Conservation (phyloP, 2,888 invertebrate species). For the Notocelia uddmanniana region DNA sequence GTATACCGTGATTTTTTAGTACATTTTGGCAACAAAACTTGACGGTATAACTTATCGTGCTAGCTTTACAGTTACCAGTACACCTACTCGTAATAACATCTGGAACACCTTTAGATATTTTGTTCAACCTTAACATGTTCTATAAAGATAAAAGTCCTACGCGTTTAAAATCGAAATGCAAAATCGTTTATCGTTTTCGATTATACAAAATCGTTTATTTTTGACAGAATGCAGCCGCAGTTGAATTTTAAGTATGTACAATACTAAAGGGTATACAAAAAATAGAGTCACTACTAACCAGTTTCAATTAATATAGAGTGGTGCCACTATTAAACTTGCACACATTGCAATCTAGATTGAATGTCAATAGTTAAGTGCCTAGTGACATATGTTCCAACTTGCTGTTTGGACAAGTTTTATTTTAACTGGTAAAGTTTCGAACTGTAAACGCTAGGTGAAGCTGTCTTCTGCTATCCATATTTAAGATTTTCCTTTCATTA, state of each 20-base stretch:
- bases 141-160: background rate
- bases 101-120: no score
- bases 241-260: background rate
- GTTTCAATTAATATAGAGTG: conserved; percentile 1
- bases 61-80: no score
- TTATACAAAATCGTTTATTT: conserved; percentile 11
- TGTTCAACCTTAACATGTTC: background rate
- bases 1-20: no score
- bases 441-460: no score
- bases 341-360: conserved; percentile 4
- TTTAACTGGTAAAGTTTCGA: no score
- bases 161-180: background rate
- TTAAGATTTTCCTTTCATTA: no score
- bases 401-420: background rate
- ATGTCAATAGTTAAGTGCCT: background rate
- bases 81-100: no score
- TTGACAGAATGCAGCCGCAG: background rate
- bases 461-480: no score
- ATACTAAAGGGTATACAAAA: background rate
- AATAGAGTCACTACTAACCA: background rate
- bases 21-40: no score
- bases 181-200: no score
- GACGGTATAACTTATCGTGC: no score
- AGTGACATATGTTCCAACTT: background rate
- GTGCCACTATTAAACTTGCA: background rate